Evolutionary conservation across 2,888 invertebrate genomes (phyloP).

Genomic region (Spilosoma lubricipeda): DNA sequence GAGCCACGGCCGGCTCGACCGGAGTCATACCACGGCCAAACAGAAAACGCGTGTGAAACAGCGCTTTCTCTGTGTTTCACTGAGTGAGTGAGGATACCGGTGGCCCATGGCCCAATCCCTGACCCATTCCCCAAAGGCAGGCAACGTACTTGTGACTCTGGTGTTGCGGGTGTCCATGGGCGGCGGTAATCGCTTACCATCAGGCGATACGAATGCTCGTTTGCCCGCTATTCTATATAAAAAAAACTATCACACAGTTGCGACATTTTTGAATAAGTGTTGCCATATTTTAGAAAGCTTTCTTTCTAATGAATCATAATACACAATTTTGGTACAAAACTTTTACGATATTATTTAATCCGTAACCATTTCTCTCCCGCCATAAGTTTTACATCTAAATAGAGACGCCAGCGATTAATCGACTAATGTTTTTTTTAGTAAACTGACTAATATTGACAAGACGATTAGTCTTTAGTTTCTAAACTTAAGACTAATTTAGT

Average conservation of each 20-base stretch:
- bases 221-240: no score
- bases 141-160: no score
- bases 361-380: conserved; percentile 33
- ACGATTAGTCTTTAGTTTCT: conserved; percentile 12
- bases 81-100: no score
- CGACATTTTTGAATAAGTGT: conserved; percentile 19
- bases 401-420: conserved; percentile 41
- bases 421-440: conserved; percentile 26
- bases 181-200: no score
- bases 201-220: no score
- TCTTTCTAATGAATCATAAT: background rate
- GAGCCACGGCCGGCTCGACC: no score
- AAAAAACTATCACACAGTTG: conserved; percentile 16
- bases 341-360: conserved; percentile 53
- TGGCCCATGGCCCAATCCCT: no score
- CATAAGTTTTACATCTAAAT: conserved; percentile 48
- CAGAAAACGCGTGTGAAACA: no score
- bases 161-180: no score
- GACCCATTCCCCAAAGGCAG: no score
- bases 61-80: no score
- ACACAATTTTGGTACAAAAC: conserved; percentile 4
- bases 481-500: conserved; percentile 30
- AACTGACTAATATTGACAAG: conserved; percentile 21
- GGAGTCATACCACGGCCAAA: no score
- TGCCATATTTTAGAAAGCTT: conserved; percentile 27